A percentile compares a stretch with the other conserved stretches of the same genome.
Conservation (phyloP, 2,888 invertebrate genomes). For the Hemaris fuciformis region DNA sequence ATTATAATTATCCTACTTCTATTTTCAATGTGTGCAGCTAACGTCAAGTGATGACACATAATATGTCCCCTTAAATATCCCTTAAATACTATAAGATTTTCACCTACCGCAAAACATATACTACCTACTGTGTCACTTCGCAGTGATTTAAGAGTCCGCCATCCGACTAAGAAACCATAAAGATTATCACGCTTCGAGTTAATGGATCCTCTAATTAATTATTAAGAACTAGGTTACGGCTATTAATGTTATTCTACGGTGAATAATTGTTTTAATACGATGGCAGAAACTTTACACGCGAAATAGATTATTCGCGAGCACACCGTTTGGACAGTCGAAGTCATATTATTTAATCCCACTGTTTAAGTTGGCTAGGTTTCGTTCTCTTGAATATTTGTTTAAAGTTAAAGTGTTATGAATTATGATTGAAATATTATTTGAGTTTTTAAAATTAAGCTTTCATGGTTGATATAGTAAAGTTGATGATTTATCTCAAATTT, state of each 20-base stretch:
- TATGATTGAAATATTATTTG: not conserved
- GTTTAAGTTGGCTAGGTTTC: not conserved
- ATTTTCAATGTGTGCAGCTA: too few species aligned
- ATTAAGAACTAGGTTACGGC: conserved; percentile 51
- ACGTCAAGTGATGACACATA: too few species aligned
- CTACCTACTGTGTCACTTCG: conserved; percentile 19
- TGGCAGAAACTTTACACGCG: not conserved
- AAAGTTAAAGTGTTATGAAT: not conserved
- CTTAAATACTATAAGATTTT: not conserved
- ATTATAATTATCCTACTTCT: too few species aligned
- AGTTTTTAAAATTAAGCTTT: not conserved
- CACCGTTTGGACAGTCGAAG: not conserved
- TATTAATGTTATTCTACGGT: conserved; percentile 12
- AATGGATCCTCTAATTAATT: conserved; percentile 69
- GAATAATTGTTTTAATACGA: conserved; percentile 20
- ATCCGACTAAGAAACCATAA: conserved; percentile 55
- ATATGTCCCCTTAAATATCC: too few species aligned
- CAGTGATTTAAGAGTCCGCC: conserved; percentile 55
- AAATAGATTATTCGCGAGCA: not conserved
- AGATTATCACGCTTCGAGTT: conserved; percentile 63
- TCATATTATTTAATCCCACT: not conserved
- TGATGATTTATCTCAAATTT: too few species aligned
- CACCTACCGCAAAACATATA: not conserved
- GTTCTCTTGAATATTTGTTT: not conserved
- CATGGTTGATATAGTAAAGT: too few species aligned